Evolutionary conservation across 2,113 vertebrate genomes (phyloP).

Genomic region (Neomonachus schauinslandi): DNA sequence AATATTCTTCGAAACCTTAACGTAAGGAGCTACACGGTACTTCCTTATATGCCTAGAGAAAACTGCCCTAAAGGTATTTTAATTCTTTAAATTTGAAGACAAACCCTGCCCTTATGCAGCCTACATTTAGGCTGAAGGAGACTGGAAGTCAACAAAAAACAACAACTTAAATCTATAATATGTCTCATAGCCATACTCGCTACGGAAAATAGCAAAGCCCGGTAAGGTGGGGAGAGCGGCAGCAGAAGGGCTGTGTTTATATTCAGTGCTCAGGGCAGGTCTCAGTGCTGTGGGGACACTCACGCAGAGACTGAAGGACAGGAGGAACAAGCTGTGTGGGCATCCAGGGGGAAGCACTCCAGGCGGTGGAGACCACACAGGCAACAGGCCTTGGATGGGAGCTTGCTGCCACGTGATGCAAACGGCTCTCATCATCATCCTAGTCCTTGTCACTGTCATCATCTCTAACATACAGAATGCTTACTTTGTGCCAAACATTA

Average conservation of each 20-base stretch:
- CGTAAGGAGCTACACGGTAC: neutral
- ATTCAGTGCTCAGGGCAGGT: too few relatives aligned
- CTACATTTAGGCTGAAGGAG: neutral
- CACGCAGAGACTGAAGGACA: neutral
- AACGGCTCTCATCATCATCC: neutral
- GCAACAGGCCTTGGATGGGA: neutral
- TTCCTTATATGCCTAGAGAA: neutral
- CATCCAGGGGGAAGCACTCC: neutral
- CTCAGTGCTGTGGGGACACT: neutral
- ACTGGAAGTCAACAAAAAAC: neutral
- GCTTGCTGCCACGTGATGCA: neutral
- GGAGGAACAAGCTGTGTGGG: too few relatives aligned
- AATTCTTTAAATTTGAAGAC: conserved; percentile 17
- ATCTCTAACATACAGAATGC: neutral
- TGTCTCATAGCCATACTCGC: neutral
- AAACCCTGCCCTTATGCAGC: neutral
- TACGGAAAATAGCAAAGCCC: neutral
- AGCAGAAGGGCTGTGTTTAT: neutral
- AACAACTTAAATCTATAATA: neutral
- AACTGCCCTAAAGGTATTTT: neutral
- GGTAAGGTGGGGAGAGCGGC: too few relatives aligned
- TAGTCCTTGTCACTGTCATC: neutral
- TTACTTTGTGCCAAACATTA: neutral
- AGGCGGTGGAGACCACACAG: neutral
- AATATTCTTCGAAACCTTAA: neutral